phyloP scores from a whole-genome alignment of 2,113 vertebrate species.

The Hippocampus zosterae region DNA sequence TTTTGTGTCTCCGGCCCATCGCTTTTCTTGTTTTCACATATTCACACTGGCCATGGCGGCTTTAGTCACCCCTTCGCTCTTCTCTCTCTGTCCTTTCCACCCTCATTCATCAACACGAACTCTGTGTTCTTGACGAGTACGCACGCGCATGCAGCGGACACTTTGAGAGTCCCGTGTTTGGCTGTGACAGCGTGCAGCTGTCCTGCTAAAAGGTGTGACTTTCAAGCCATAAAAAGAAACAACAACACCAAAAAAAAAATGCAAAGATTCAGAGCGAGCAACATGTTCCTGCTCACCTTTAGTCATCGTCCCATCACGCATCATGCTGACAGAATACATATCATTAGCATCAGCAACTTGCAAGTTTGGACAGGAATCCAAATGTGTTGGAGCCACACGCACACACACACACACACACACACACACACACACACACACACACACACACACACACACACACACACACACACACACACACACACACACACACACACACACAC shows the following conservation, averaged over 20 bases:
- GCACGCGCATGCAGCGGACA: constrained; percentile 1
- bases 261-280: constrained; percentile 17
- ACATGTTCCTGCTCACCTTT: constrained; percentile 51
- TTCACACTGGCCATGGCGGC: not conserved
- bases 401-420: too few relatives aligned
- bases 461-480: not conserved
- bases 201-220: constrained; percentile 50
- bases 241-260: not conserved
- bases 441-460: too few relatives aligned
- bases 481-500: not conserved
- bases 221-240: constrained; percentile 30
- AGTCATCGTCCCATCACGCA: constrained; percentile 59
- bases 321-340: constrained; percentile 31
- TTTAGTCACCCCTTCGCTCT: not conserved
- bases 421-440: not conserved
- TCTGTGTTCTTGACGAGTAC: constrained; percentile 27
- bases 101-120: constrained; percentile 27
- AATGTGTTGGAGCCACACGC: not conserved
- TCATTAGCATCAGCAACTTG: constrained; percentile 26
- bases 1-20: not conserved
- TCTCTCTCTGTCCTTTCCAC: constrained; percentile 11
- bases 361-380: constrained; percentile 11
- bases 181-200: not conserved
- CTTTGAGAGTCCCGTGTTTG: constrained; percentile 12
- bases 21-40: not conserved